phyloP scores from a whole-genome alignment of 1,140 invertebrate genomes.

The Drosophila rhopaloa region DNA sequence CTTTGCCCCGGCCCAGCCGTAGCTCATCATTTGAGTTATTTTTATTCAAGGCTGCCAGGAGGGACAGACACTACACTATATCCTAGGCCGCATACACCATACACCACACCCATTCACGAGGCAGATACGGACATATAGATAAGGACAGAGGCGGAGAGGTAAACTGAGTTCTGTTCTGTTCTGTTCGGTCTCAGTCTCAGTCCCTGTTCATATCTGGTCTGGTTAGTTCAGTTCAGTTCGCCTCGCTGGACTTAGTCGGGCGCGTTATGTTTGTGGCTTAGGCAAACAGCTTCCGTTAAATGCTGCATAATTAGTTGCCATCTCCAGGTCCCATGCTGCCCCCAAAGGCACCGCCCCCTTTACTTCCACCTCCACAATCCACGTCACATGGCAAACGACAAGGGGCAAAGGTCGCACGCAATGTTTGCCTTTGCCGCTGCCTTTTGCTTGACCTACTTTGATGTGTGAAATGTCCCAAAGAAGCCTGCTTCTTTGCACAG shows the following conservation, averaged over 20 bases:
- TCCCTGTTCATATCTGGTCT: conserved; percentile 20
- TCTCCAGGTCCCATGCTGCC: conserved; percentile 55
- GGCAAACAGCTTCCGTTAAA: conserved; percentile 82
- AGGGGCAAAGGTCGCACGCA: conserved; percentile 78
- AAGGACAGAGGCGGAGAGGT: conserved; percentile 19
- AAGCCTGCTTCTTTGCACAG: conserved; percentile 37
- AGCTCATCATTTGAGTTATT: conserved; percentile 79
- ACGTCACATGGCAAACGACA: conserved; percentile 63
- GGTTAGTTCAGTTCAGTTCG: conserved; percentile 52
- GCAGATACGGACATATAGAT: conserved; percentile 26
- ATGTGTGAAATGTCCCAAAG: conserved; percentile 80
- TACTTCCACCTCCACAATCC: conserved; percentile 7
- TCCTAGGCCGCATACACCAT: conserved; percentile 28
- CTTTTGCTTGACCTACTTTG: conserved; percentile 81
- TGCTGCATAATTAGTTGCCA: conserved; percentile 81
- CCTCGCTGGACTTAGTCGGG: conserved; percentile 47
- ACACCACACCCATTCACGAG: conserved; percentile 26
- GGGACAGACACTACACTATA: conserved; percentile 40
- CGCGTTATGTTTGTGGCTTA: conserved; percentile 57
- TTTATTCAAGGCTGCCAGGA: conserved; percentile 76
- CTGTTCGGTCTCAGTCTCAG: not conserved
- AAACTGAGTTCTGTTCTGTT: not conserved
- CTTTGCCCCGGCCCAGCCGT: conserved; percentile 57
- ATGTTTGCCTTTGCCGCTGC: conserved; percentile 63
- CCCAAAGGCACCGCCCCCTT: no score